Evolutionary conservation across 2,797 vertebrate species (phyloP), one percentile per base, ranked within the genome.

Genomic region (Pelochelys cantorii): DNA sequence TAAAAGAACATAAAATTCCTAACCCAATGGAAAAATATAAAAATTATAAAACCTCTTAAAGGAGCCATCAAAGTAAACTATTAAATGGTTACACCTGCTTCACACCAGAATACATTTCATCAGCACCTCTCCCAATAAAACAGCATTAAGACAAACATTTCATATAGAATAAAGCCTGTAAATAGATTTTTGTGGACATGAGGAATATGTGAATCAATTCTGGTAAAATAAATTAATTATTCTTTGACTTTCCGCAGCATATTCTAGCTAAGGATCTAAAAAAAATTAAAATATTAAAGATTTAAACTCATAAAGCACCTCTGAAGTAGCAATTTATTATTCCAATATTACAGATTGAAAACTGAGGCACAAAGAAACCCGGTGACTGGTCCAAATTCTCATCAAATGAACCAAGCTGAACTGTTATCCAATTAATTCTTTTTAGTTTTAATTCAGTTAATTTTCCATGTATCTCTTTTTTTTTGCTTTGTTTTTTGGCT

Each of bases 21-120:
- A 97, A 96, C 97, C 96, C 97, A 98, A 88, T 96, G 94, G 97
- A 98, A 97, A 98, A 97, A 97, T 97, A 98, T 95, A 97, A 98
- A 98, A 97, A 98, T 98, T 97, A 98, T 97, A 97, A 98, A 97
- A 89, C 92, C 96, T 97, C 97, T 98, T 98, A 98, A 98, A 98
- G 97, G 96, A 97, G 92, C 92, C 95, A 98, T 98, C 97, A 98
- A 98, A 97, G 94, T 93, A 97, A 98, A 98, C 97, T 97, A 98
- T 97, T 98, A 98, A 96, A 97, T 90, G 94, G 96, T 95, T 97
- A 97, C 97, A 98, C 98, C 97, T 98, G 98, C 95, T 98, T 95
- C 55, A 71, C 83, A 93, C 48, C 87, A 95, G 91, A 93, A 93
- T 89, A 81, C 42, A 81, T 95, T 97, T 96, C 95, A 97, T 96